These are phyloP conservation scores for Nymphalis polychloros DNA, from an alignment of 2,888 invertebrate genomes.

Conservation along the genomic window DNA sequence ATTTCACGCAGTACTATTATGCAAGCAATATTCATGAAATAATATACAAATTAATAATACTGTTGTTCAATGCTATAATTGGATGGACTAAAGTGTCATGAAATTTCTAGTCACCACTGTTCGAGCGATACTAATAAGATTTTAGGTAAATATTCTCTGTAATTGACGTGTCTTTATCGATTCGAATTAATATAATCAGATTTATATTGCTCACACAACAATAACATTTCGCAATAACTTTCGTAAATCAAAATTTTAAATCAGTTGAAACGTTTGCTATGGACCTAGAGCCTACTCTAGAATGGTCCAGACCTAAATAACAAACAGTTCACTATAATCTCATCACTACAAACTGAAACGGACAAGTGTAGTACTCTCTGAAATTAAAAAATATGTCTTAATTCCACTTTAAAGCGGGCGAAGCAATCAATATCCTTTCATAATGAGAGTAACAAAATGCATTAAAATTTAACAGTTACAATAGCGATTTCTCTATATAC, in stretches of 20 bases:
- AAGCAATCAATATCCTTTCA: constrained; percentile 55
- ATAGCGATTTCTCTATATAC: constrained; percentile 79
- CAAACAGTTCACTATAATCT: constrained; percentile 52
- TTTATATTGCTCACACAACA: constrained; percentile 69
- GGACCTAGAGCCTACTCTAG: constrained; percentile 47
- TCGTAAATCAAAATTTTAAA: constrained; percentile 33
- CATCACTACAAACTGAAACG: constrained; percentile 47
- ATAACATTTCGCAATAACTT: constrained; percentile 36
- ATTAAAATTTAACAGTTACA: constrained; percentile 80
- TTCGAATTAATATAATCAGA: constrained; percentile 39
- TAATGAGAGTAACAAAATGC: constrained; percentile 77
- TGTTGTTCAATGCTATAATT: constrained; percentile 49
- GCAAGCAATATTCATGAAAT: constrained; percentile 66
- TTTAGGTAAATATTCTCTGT: constrained; percentile 45
- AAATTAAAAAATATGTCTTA: constrained; percentile 30
- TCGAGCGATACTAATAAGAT: constrained; percentile 34
- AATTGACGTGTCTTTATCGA: constrained; percentile 65
- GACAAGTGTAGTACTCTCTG: constrained; percentile 41
- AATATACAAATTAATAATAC: constrained; percentile 58
- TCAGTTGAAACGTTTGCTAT: constrained; percentile 48
- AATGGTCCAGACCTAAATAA: constrained; percentile 60
- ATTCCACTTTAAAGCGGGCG: constrained; percentile 47
- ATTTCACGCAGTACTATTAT: constrained; percentile 54
- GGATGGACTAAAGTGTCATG: constrained; percentile 51
- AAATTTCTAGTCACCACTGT: constrained; percentile 37